Percentiles rank a stretch among this genome's conserved stretches.
Conservation (phyloP, 1,140 invertebrate genomes). For the Cherax quadricarinatus region DNA sequence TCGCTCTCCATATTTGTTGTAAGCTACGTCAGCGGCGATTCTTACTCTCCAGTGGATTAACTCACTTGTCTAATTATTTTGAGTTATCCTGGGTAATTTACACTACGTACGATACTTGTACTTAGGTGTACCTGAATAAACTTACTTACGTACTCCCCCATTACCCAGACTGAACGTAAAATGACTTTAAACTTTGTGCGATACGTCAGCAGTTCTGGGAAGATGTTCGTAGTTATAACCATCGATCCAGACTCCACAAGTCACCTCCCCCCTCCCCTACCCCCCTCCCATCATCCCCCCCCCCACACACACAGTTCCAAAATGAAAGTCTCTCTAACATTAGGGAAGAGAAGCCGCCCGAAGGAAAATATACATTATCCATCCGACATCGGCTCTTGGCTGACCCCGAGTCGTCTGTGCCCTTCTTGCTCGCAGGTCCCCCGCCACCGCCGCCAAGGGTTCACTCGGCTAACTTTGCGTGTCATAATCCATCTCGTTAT, state of each 20-base stretch:
- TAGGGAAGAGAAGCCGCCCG: conserved; percentile 2
- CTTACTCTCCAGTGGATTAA: too few species aligned
- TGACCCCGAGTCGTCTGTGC: conserved; percentile 36
- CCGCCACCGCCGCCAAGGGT: conserved; percentile 30
- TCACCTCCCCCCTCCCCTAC: not conserved
- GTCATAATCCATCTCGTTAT: conserved; percentile 8
- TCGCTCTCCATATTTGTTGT: not conserved
- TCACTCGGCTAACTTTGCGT: conserved; percentile 25
- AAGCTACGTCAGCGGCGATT: too few species aligned
- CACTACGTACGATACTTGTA: too few species aligned
- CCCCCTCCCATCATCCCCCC: not conserved
- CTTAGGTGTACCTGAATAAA: too few species aligned
- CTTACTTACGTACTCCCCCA: too few species aligned
- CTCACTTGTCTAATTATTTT: too few species aligned
- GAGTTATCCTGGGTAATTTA: too few species aligned
- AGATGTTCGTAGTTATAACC: not conserved
- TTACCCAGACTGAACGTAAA: too few species aligned
- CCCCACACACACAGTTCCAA: conserved; percentile 3
- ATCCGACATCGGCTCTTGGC: conserved; percentile 39
- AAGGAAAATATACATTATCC: conserved; percentile 38
- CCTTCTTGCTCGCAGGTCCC: conserved; percentile 26
- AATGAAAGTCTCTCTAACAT: not conserved
- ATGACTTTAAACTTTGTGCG: not conserved
- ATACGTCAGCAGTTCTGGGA: not conserved
- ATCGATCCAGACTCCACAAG: not conserved